Percentiles rank a stretch among this genome's conserved stretches.
Conservation (phyloP, 2,797 vertebrate species). For the Apogon talboti region DNA sequence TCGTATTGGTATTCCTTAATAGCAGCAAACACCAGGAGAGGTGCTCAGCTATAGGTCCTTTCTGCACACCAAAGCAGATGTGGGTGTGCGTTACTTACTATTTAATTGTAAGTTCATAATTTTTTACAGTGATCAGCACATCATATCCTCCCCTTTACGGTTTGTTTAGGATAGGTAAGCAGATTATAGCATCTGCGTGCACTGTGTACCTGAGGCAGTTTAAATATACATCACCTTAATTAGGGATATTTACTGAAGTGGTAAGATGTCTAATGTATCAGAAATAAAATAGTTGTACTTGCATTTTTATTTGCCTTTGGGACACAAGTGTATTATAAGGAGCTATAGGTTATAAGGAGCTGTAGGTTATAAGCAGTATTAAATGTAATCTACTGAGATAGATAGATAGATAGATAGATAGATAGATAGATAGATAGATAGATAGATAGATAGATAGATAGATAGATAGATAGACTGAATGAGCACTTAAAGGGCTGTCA, state of each 20-base stretch:
- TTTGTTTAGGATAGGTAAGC: slow-evolving; percentile 46
- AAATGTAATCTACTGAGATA: not conserved
- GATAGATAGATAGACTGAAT: not conserved
- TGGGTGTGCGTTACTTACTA: slow-evolving; percentile 40
- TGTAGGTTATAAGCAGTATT: not conserved
- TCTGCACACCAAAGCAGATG: slow-evolving; percentile 52
- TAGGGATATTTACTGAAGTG: slow-evolving; percentile 19
- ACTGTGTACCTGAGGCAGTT: slow-evolving; percentile 53
- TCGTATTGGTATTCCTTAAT: slow-evolving; percentile 32
- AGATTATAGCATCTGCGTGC: slow-evolving; percentile 49
- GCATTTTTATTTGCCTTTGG: slow-evolving; percentile 29
- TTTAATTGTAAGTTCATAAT: slow-evolving; percentile 25
- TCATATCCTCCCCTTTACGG: slow-evolving; percentile 16
- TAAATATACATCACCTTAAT: slow-evolving; percentile 34
- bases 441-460: too few relatives aligned
- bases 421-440: not conserved
- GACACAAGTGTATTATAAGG: slow-evolving; percentile 4
- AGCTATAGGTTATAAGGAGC: slow-evolving; percentile 1
- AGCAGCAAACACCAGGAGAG: slow-evolving; percentile 43
- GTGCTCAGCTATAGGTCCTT: slow-evolving; percentile 50
- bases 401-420: not conserved
- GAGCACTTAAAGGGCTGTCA: slow-evolving; percentile 23
- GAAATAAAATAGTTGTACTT: slow-evolving; percentile 3
- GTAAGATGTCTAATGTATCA: slow-evolving; percentile 10
- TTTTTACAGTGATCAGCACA: slow-evolving; percentile 45